Percentiles rank a stretch among this genome's conserved stretches.
phyloP scores from a whole-genome alignment of 2,113 vertebrate species.

The Lampris incognitus region DNA sequence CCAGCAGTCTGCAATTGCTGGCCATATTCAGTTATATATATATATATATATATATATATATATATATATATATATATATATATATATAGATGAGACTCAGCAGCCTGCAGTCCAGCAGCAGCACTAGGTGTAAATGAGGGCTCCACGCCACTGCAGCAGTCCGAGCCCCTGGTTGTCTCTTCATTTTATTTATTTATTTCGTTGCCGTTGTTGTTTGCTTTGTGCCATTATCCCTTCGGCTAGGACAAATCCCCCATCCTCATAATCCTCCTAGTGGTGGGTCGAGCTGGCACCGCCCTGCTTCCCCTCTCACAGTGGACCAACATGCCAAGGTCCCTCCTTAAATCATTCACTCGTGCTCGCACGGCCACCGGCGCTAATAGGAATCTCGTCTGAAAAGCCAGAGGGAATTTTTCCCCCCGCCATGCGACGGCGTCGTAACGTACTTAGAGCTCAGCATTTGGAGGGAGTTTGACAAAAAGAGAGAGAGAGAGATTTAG shows the following conservation, averaged over 20 bases:
- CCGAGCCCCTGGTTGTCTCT: slow-evolving; percentile 25
- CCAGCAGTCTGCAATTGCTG: too few species aligned
- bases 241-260: slow-evolving; percentile 55
- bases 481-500: not conserved
- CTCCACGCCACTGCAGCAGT: slow-evolving; percentile 3
- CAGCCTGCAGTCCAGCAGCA: not conserved
- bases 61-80: too few species aligned
- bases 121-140: not conserved
- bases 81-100: too few species aligned
- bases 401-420: not conserved
- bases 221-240: slow-evolving; percentile 64
- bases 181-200: not conserved
- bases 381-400: slow-evolving; percentile 7
- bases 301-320: not conserved
- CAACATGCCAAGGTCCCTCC: slow-evolving; percentile 30
- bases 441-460: slow-evolving; percentile 14
- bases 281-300: slow-evolving; percentile 42
- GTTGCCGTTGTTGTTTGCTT: slow-evolving; percentile 29
- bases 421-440: not conserved
- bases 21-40: too few species aligned
- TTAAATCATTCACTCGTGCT: slow-evolving; percentile 12
- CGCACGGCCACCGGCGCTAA: slow-evolving; percentile 7
- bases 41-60: too few species aligned
- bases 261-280: slow-evolving; percentile 67
- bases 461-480: not conserved